A percentile compares a stretch with the other conserved stretches of the same genome.
These are phyloP conservation scores for Caenorhabditis afra DNA, from an alignment of 2,888 invertebrate species.

Conservation along the genomic window DNA sequence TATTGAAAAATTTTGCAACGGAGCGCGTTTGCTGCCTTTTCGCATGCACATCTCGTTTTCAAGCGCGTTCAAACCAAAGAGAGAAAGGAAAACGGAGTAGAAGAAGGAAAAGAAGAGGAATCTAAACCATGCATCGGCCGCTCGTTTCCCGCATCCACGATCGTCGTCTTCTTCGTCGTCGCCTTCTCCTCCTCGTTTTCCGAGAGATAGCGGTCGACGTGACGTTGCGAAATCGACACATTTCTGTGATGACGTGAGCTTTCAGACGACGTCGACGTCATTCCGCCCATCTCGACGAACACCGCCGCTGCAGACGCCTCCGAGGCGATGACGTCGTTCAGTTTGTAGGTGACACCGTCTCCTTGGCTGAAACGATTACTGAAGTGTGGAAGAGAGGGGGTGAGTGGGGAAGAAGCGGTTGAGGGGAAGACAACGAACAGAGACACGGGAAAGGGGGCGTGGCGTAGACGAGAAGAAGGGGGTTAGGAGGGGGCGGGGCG, in stretches of 20 bases:
- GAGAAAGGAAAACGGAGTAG: constrained; percentile 2
- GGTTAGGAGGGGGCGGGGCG: constrained; percentile 10
- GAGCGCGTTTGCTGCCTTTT: background rate
- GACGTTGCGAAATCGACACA: constrained; percentile 6
- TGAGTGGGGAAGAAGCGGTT: constrained; percentile 6
- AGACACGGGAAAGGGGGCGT: background rate
- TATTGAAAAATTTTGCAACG: background rate
- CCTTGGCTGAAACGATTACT: constrained; percentile 51
- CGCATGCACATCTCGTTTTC: constrained; percentile 51
- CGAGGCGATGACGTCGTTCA: constrained; percentile 34
- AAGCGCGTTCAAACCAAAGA: constrained; percentile 25
- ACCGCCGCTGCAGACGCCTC: background rate
- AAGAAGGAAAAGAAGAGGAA: constrained; percentile 39
- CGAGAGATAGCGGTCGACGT: constrained; percentile 17
- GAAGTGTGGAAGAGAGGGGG: constrained; percentile 11
- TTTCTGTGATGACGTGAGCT: constrained; percentile 1
- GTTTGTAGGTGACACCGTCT: constrained; percentile 48
- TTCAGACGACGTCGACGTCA: background rate
- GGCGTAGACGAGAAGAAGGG: background rate
- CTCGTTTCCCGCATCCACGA: constrained; percentile 11
- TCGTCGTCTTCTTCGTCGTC: background rate
- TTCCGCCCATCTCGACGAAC: constrained; percentile 41
- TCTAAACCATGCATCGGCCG: constrained; percentile 42
- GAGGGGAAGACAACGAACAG: background rate
- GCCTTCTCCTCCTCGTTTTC: constrained; percentile 6